Conservation (phyloP, 2,113 vertebrate genomes). For the Strix uralensis region DNA sequence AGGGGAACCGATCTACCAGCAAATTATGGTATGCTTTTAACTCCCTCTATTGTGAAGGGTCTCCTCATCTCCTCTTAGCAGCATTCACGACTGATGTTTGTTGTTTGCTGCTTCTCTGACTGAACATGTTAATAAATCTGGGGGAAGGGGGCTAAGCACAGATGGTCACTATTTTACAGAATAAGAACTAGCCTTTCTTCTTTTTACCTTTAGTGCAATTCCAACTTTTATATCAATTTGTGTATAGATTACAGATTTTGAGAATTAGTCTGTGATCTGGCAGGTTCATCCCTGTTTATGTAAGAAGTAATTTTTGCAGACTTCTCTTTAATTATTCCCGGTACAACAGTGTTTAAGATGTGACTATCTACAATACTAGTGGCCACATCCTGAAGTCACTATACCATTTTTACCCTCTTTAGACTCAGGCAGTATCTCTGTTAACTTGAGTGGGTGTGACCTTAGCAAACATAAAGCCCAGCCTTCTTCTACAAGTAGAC, state of each 20-base stretch:
- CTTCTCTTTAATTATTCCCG: neutral
- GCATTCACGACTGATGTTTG: neutral
- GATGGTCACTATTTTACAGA: neutral
- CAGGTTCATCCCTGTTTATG: neutral
- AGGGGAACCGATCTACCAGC: neutral
- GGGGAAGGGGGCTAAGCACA: neutral
- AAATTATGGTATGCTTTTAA: neutral
- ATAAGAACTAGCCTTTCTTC: neutral
- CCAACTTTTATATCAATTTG: neutral
- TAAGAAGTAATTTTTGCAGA: neutral
- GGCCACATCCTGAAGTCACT: neutral
- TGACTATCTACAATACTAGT: neutral
- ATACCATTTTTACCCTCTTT: neutral
- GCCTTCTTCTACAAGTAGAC: neutral
- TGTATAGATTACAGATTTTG: neutral
- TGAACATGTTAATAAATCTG: neutral
- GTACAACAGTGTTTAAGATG: neutral
- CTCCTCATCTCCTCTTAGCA: neutral
- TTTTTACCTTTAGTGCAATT: neutral
- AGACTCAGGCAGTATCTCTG: neutral
- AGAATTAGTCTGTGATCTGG: neutral
- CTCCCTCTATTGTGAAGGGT: neutral
- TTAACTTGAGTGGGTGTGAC: neutral
- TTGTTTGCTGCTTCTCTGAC: neutral
- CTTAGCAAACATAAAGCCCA: neutral